These are phyloP conservation scores for Hemicentrotus pulcherrimus DNA, from an alignment of 35 echinoderm and acorn worm species.

Conservation along the genomic window DNA sequence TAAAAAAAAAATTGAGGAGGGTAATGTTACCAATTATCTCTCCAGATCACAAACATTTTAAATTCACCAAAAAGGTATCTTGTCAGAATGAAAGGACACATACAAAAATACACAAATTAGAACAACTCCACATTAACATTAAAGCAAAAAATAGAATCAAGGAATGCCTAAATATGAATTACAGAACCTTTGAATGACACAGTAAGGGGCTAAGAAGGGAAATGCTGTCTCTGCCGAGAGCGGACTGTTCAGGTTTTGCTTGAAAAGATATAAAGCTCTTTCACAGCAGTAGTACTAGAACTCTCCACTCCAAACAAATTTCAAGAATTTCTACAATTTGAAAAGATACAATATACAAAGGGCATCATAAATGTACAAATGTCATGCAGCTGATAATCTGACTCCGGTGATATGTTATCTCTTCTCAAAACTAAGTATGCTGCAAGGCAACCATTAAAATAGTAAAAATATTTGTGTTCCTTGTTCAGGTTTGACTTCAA, in stretches of 20 bases:
- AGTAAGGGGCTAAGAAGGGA: not conserved
- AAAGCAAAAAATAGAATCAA: not conserved
- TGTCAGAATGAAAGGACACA: not conserved
- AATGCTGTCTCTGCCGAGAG: not conserved
- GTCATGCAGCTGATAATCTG: not conserved
- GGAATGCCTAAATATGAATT: conserved; percentile 1
- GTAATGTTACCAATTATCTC: not conserved
- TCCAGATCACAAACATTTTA: not conserved
- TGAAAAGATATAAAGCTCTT: not conserved
- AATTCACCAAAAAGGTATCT: not conserved
- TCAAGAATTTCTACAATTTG: not conserved
- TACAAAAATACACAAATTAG: not conserved
- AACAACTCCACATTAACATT: not conserved
- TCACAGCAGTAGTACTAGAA: not conserved
- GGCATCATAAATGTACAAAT: not conserved
- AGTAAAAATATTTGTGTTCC: not conserved
- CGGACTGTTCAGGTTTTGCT: not conserved
- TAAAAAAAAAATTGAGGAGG: not conserved
- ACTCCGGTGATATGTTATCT: not conserved
- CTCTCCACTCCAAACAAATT: not conserved
- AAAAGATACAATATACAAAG: conserved; percentile 5
- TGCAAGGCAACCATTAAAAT: not conserved
- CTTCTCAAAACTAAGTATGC: not conserved
- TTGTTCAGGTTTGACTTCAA: not conserved
- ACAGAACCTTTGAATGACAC: not conserved